phyloP scores from a whole-genome alignment of 2,113 vertebrate species.

The Salminus brasiliensis region DNA sequence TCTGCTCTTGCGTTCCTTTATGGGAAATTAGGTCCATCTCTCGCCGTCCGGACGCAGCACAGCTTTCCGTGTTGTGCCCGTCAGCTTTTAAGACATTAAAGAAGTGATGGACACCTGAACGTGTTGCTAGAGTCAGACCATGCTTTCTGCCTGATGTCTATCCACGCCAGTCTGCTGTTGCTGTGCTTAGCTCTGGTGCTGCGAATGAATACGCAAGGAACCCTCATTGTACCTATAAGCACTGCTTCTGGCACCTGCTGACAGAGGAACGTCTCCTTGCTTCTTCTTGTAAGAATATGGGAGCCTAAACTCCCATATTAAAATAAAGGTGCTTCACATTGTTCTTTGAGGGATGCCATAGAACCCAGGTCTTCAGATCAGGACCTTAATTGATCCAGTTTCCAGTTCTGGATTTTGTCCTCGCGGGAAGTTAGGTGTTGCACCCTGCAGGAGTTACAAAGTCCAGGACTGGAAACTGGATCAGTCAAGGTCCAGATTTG shows the following conservation, averaged over 20 bases:
- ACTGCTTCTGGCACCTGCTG: slow-evolving; percentile 47
- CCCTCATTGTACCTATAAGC: slow-evolving; percentile 38
- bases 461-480: too few species aligned
- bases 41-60: neutral
- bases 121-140: neutral
- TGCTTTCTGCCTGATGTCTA: neutral
- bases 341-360: too few species aligned
- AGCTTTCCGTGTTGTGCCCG: neutral
- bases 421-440: too few species aligned
- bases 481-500: too few species aligned
- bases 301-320: too few species aligned
- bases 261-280: slow-evolving; percentile 25
- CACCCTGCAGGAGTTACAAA: too few species aligned
- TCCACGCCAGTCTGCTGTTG: slow-evolving; percentile 23
- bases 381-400: too few species aligned
- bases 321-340: too few species aligned
- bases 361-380: too few species aligned
- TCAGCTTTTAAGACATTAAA: neutral
- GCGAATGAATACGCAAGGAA: slow-evolving; percentile 47
- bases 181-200: slow-evolving; percentile 38
- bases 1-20: slow-evolving; percentile 16
- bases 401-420: too few species aligned
- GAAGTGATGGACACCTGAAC: neutral
- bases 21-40: neutral
- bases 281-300: slow-evolving; percentile 4